phyloP scores from a whole-genome alignment of 2,888 invertebrate genomes.

The Cephus runcator region DNA sequence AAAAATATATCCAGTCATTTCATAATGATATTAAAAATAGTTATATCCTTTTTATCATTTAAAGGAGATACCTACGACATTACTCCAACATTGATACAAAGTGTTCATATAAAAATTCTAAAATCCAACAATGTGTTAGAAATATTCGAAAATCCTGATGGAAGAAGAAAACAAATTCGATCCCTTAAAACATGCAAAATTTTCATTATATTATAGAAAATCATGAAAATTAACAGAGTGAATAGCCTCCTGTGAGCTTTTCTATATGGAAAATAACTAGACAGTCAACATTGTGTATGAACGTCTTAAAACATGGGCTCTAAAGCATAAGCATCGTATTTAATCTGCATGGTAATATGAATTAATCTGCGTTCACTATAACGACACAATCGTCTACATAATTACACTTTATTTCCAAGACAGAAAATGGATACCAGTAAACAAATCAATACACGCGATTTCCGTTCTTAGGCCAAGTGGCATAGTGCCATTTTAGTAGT shows the following conservation, averaged over 20 bases:
- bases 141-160: neutral
- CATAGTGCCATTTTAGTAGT: conserved; percentile 44
- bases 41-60: neutral
- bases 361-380: neutral
- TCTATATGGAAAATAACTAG: neutral
- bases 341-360: neutral
- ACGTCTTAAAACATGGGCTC: neutral
- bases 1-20: neutral
- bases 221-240: neutral
- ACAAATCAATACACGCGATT: conserved; percentile 27
- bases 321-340: neutral
- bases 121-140: neutral
- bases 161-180: neutral
- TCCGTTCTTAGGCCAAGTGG: conserved; percentile 47
- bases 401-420: neutral
- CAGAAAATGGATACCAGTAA: conserved; percentile 11
- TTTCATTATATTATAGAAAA: neutral
- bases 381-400: neutral
- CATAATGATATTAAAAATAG: neutral
- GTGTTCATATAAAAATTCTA: neutral
- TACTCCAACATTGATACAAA: neutral
- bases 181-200: neutral
- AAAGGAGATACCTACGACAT: neutral
- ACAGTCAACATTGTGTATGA: neutral
- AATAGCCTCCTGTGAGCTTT: neutral